A percentile compares a stretch with the other conserved stretches of the same genome.
These are phyloP conservation scores for Melanchra persicariae DNA, from an alignment of 2,888 invertebrate species.

Conservation along the genomic window DNA sequence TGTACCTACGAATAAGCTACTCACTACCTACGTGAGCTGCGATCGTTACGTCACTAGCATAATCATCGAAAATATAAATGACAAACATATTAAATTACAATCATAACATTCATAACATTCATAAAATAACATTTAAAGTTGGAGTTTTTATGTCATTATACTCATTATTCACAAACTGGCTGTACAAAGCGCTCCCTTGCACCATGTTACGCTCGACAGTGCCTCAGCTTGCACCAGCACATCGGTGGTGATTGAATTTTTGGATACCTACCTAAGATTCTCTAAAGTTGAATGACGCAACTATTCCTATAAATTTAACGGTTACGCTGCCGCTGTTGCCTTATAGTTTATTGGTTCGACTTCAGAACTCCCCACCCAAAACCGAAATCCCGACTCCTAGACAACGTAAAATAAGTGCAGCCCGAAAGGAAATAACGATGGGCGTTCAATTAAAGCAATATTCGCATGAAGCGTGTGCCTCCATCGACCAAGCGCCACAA, in stretches of 20 bases:
- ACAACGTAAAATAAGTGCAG: neutral
- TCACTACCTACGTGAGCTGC: neutral
- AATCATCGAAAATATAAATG: neutral
- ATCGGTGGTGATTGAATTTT: neutral
- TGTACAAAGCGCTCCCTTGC: neutral
- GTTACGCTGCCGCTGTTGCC: neutral
- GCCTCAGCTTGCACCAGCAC: neutral
- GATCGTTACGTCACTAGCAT: neutral
- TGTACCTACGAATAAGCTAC: neutral
- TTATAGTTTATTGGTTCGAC: neutral
- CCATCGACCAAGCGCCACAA: conserved; percentile 29
- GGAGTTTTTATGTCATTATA: no score
- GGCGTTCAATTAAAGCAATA: neutral
- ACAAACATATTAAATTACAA: neutral
- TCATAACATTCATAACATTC: no score
- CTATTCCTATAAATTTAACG: neutral
- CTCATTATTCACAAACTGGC: no score
- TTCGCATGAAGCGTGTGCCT: neutral
- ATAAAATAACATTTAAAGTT: no score
- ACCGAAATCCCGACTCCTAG: neutral
- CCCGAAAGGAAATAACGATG: neutral
- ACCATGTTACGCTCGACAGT: neutral
- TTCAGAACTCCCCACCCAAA: neutral
- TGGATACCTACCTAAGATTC: neutral
- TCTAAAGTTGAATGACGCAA: neutral